Percentiles rank a stretch among this genome's conserved stretches.
These are phyloP conservation scores for Polyommatus iphigenia DNA, from an alignment of 2,888 invertebrate genomes.

Conservation along the genomic window DNA sequence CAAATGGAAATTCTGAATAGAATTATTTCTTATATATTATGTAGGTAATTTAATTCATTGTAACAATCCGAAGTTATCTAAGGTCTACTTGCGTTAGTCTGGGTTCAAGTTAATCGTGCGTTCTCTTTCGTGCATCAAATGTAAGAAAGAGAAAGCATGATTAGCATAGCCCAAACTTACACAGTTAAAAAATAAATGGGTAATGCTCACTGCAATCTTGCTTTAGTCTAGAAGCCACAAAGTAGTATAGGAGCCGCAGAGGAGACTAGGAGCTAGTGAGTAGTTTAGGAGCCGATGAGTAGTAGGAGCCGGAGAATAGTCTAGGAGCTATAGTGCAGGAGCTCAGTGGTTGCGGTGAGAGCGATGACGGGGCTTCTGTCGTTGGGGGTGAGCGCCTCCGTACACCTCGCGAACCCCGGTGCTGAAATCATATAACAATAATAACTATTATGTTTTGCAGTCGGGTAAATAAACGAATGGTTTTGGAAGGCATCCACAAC, in stretches of 20 bases:
- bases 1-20: not conserved
- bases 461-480: slow-evolving; percentile 38
- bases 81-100: too few relatives aligned
- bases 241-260: not conserved
- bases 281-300: not conserved
- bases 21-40: too few relatives aligned
- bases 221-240: not conserved
- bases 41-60: too few relatives aligned
- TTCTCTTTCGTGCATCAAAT: not conserved
- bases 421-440: slow-evolving; percentile 48
- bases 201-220: not conserved
- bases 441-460: not conserved
- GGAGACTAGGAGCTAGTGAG: not conserved
- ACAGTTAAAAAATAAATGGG: not conserved
- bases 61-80: too few relatives aligned
- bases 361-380: slow-evolving; percentile 52
- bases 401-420: slow-evolving; percentile 70
- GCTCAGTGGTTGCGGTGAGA: slow-evolving; percentile 40
- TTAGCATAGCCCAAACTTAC: not conserved
- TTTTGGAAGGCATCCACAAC: slow-evolving; percentile 33
- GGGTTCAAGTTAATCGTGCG: not conserved
- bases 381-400: slow-evolving; percentile 68
- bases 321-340: not conserved
- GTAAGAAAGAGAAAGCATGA: not conserved
- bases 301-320: not conserved